Evolutionary conservation across 2,113 vertebrate species (phyloP), one percentile per base, ranked within the genome.

Genomic region (Caranx melampygus): DNA sequence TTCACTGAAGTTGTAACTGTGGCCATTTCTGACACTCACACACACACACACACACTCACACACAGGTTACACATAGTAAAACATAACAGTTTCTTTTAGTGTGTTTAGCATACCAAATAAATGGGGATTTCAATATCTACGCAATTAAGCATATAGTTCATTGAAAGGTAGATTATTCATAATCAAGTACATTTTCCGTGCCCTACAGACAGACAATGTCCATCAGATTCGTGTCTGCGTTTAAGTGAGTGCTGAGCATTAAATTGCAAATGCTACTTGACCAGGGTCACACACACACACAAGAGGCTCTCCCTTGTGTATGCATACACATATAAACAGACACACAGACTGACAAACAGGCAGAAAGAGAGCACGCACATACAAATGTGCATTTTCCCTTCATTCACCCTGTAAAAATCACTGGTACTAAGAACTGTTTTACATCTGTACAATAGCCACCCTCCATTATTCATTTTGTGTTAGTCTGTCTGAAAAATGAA

Each of bases 401-500:
- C 4, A 26, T 21, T 58, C 26, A 72, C 20, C 20, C 7, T 59
- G 66, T 63, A 70, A 81, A 77, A 57, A n/a, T 40, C n/a, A 31
- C n/a, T 10, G 55, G 52, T 26, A 62, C 55, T 15, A 20, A 44
- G 31, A 73, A 63, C 31, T 42, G 44, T 57, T 83, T 90, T 79
- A 70, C 58, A 71, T 90, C 78, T 71, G 74, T 76, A 83, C 75
- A 85, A 87, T 54, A 57, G 60, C 79, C 55, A 69, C 45, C 35
- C 60, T 81, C 84, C 66, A 91, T 83, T 89, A 90, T 89, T 89
- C 65, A 82, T 85, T 85, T 64, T 34, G 20, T 71, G 81, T 78
- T 83, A 64, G 84, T 70, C 75, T 61, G 84, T 65, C 75, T 72
- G 72, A 74, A 82, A 92, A 86, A 88, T 84, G 57, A 75, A 88